phyloP scores from a whole-genome alignment of 2,888 invertebrate genomes.

The Cryptosula pallasiana region DNA sequence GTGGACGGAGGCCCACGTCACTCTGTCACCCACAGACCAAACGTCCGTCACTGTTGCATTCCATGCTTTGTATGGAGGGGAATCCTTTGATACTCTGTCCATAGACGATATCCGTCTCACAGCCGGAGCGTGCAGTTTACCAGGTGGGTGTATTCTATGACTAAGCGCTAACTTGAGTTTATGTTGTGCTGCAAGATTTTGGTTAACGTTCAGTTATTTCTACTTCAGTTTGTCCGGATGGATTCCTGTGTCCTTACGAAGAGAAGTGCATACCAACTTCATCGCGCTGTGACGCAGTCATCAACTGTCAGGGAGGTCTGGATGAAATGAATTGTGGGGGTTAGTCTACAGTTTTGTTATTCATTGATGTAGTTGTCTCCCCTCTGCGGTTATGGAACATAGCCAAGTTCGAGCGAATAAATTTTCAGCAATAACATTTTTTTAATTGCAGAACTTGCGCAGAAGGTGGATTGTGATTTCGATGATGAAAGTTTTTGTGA shows the following conservation, averaged over 20 bases:
- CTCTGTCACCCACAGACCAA: not conserved
- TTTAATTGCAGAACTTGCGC: not conserved
- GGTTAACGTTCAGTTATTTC: no score
- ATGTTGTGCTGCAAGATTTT: no score
- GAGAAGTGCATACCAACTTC: not conserved
- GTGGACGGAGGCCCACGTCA: not conserved
- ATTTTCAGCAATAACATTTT: no score
- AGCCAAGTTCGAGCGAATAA: no score
- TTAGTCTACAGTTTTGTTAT: not conserved
- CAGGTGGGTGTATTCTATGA: not conserved
- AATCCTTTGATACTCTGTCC: not conserved
- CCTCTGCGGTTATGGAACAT: not conserved
- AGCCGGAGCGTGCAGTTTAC: not conserved
- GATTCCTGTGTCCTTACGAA: slow-evolving; percentile 18
- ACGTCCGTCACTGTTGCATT: not conserved
- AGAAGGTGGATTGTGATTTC: not conserved
- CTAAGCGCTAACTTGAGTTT: no score
- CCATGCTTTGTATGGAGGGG: not conserved
- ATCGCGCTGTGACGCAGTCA: not conserved
- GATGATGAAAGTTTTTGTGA: slow-evolving; percentile 16
- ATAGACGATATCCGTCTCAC: not conserved
- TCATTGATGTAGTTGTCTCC: not conserved
- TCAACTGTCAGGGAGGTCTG: not conserved
- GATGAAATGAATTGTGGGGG: slow-evolving; percentile 18
- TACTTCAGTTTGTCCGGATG: not conserved